These are phyloP conservation scores for Lymantria dispar DNA, from an alignment of 2,888 invertebrate species.

Conservation along the genomic window DNA sequence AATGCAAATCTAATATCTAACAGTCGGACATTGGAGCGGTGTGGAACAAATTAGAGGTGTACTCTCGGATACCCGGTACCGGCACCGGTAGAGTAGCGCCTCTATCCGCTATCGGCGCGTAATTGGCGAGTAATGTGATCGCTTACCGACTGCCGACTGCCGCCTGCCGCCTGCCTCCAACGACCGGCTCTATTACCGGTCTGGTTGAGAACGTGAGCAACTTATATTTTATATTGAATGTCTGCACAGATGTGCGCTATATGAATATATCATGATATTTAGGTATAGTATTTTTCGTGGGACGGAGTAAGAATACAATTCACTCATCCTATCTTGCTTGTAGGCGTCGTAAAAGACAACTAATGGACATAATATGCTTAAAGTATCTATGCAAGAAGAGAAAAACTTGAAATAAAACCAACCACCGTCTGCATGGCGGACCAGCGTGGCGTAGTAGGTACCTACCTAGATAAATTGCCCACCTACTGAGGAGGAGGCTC, in stretches of 20 bases:
- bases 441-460: too few relatives aligned
- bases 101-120: slow-evolving; percentile 34
- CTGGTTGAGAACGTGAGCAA: not conserved
- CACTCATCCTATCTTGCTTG: too few relatives aligned
- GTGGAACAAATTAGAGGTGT: slow-evolving; percentile 20
- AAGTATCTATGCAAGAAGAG: too few relatives aligned
- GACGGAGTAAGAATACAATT: too few relatives aligned
- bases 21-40: slow-evolving; percentile 5
- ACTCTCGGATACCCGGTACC: slow-evolving; percentile 1
- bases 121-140: slow-evolving; percentile 47
- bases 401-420: too few relatives aligned
- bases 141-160: slow-evolving; percentile 9
- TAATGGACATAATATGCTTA: too few relatives aligned
- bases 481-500: too few relatives aligned
- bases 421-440: too few relatives aligned
- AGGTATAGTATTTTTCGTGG: too few relatives aligned
- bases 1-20: slow-evolving; percentile 3
- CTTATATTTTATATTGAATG: not conserved
- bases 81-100: slow-evolving; percentile 17
- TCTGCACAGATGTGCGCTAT: not conserved
- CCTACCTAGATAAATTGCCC: too few relatives aligned
- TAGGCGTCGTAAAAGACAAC: too few relatives aligned
- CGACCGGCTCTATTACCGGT: slow-evolving; percentile 14
- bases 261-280: not conserved
- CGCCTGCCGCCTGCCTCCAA: slow-evolving; percentile 4